Conservation (phyloP, 2,113 vertebrate species). For the Antechinus stuartii region DNA sequence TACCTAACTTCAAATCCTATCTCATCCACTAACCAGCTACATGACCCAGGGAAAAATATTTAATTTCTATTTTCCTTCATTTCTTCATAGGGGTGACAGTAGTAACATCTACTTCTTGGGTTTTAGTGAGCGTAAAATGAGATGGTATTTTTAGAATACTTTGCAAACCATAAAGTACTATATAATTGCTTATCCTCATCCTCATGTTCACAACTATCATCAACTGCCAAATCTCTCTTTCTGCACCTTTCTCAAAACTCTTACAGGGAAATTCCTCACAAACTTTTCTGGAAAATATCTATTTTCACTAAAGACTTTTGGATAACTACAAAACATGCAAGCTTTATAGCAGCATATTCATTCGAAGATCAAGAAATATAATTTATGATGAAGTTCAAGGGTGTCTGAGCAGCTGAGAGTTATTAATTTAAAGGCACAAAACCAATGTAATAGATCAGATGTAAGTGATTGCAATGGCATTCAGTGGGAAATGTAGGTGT, state of each 20-base stretch:
- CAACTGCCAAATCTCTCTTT: neutral
- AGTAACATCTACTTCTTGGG: neutral
- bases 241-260: neutral
- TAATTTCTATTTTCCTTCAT: neutral
- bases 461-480: neutral
- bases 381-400: neutral
- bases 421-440: neutral
- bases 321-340: neutral
- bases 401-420: slow-evolving; percentile 5
- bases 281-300: neutral
- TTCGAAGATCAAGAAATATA: slow-evolving; percentile 2
- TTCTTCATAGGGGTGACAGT: neutral
- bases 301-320: neutral
- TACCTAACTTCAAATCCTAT: neutral
- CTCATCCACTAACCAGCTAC: neutral
- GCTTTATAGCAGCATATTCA: neutral
- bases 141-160: neutral
- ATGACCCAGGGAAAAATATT: neutral
- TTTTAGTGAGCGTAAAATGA: neutral
- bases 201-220: neutral
- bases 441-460: neutral
- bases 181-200: neutral
- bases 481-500: neutral
- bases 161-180: neutral
- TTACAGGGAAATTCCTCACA: neutral